Base-by-base conservation (phyloP, 2,888 invertebrate genomes). In the Anoncus sp. region DNA sequence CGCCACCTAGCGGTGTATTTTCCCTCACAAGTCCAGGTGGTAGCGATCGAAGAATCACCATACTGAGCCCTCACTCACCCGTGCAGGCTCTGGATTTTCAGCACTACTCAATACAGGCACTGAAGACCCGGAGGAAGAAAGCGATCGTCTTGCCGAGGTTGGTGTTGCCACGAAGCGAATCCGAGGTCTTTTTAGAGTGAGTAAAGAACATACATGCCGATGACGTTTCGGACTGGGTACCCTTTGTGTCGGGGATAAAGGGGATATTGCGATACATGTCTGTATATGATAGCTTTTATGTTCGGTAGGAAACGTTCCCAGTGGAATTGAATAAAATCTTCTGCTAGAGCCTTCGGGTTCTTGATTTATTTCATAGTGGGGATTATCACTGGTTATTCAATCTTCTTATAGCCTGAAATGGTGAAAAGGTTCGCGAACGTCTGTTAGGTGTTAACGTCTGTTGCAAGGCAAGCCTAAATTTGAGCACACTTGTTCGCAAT, bases 1-100 rank as follows among this genome's bases (percentile, higher is more conserved):
- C 95, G 9, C 95, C 95, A 9, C 94, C 95, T 0, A 91, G 92
- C 6, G 94, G 94, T 76, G 92, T 93, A 12, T 92, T 93, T 62
- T 93, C 92, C 51, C 83, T 93, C 45, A 92, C 91, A 59, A 92
- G 92, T 81, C 93, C 93, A 0, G 93, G 93, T 1, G 88, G 90
- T n/a, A 90, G 90, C 45, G 93, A 93, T 84, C 88, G 95, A 14
- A 93, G 93, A 82, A 93, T 97, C 65, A 96, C 96, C 47, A 97
- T 97, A 75, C 92, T 97, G 75, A 97, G 97, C 83, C 96, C 96
- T 0, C 96, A 96, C 89, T 95, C 95, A 86, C 97, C 97, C 0
- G 93, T 95, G 87, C 95, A 95, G 75, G 92, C 93, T 4, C 92
- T 93, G 1, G 96, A 96, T 84, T 92, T 95, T 82, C 93, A 94